Evolutionary conservation across 2,888 invertebrate species (phyloP).

Genomic region (Sphecodes monilicornis): DNA sequence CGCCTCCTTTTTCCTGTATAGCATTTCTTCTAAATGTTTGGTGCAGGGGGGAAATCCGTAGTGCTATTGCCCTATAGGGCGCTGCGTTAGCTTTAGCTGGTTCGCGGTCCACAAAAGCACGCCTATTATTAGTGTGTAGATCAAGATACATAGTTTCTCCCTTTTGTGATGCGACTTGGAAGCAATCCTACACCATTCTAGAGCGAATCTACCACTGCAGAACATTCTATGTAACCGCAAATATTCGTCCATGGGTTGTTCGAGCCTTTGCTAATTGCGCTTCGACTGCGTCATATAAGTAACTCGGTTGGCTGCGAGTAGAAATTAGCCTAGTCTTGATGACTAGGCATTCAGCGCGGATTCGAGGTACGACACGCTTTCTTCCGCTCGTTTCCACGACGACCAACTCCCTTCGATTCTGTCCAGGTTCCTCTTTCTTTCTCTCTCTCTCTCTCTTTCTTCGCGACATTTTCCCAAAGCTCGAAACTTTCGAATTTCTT

Average conservation of each 20-base stretch:
- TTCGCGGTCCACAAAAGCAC: background rate
- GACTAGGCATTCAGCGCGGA: constrained; percentile 36
- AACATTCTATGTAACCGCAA: background rate
- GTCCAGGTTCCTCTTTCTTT: background rate
- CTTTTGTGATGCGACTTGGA: background rate
- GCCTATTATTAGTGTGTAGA: background rate
- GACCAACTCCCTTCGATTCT: constrained; percentile 2
- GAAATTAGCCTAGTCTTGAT: constrained; percentile 33
- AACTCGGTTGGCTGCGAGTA: constrained; percentile 10
- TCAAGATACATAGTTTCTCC: background rate
- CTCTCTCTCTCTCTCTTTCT: no score
- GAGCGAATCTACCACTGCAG: background rate
- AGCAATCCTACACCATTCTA: background rate
- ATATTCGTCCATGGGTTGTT: background rate
- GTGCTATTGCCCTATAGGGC: background rate
- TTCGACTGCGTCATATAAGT: constrained; percentile 2
- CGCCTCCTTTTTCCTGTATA: no score
- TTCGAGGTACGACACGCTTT: constrained; percentile 60
- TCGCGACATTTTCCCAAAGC: constrained; percentile 2
- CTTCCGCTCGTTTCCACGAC: constrained; percentile 8
- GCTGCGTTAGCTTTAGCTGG: background rate
- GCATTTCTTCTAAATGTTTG: no score
- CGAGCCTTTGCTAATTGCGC: background rate
- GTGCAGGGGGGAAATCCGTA: no score
- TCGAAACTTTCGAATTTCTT: constrained; percentile 61